A percentile compares a stretch with the other conserved stretches of the same genome.
Evolutionary conservation across 2,888 invertebrate species (phyloP).

Genomic region (Cantharis rufa): DNA sequence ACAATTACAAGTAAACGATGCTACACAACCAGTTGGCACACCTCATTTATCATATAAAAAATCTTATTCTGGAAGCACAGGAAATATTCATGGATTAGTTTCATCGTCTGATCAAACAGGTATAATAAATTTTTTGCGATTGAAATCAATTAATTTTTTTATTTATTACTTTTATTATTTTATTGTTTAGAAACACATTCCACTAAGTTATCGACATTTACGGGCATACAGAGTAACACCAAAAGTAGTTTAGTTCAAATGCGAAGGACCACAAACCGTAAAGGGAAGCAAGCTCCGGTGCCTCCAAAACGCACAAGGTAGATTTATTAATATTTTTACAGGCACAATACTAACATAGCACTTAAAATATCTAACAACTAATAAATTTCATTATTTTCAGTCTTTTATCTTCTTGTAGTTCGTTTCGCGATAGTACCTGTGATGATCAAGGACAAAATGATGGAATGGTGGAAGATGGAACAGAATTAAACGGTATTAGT

Average conservation of each 20-base stretch:
- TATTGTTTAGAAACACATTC: slow-evolving; percentile 24
- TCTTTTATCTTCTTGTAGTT: slow-evolving; percentile 81
- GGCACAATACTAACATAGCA: slow-evolving; percentile 5
- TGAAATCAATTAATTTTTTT: neutral
- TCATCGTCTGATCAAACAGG: slow-evolving; percentile 47
- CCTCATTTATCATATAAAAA: slow-evolving; percentile 68
- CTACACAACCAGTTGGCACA: slow-evolving; percentile 57
- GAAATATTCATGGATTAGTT: slow-evolving; percentile 61
- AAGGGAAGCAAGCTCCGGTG: slow-evolving; percentile 92
- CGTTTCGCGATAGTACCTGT: slow-evolving; percentile 82
- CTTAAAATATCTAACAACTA: slow-evolving; percentile 17
- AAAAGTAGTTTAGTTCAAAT: slow-evolving; percentile 76
- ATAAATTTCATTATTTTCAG: slow-evolving; percentile 57
- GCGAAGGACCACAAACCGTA: slow-evolving; percentile 83
- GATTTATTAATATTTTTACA: slow-evolving; percentile 9
- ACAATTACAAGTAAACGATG: slow-evolving; percentile 76
- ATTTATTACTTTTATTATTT: neutral
- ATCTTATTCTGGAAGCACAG: slow-evolving; percentile 65
- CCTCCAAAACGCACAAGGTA: slow-evolving; percentile 95
- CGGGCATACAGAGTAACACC: slow-evolving; percentile 60
- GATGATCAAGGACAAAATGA: slow-evolving; percentile 65
- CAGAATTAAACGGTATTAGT: slow-evolving; percentile 59
- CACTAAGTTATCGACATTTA: slow-evolving; percentile 68
- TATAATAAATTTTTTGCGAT: neutral
- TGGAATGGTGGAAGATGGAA: slow-evolving; percentile 61